A percentile compares a stretch with the other conserved stretches of the same genome.
Evolutionary conservation across 2,113 vertebrate species (phyloP).

Genomic region (Hyaena hyaena): DNA sequence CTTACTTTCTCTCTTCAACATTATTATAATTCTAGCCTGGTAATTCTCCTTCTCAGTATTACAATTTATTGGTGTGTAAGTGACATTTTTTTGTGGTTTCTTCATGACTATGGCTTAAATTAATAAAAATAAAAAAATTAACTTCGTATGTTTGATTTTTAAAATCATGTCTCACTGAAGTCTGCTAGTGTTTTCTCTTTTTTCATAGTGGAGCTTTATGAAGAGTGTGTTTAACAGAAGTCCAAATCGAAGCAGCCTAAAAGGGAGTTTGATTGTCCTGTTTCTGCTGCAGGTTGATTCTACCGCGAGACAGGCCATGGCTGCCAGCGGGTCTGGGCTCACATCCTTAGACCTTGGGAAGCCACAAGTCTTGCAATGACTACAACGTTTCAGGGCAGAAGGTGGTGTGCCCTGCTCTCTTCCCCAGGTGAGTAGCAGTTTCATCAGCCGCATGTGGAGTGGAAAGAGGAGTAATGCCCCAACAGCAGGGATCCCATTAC

Average conservation of each 20-base stretch:
- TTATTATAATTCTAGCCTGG: background rate
- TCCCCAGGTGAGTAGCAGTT: background rate
- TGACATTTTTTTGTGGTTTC: background rate
- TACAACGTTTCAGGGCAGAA: background rate
- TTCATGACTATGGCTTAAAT: background rate
- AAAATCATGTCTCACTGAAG: background rate
- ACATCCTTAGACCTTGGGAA: background rate
- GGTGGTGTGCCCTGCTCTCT: background rate
- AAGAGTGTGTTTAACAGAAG: background rate
- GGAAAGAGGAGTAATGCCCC: background rate
- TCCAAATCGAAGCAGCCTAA: background rate
- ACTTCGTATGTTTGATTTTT: background rate
- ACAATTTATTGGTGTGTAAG: background rate
- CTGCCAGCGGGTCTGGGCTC: background rate
- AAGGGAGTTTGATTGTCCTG: background rate
- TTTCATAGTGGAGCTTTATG: background rate
- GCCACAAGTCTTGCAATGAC: background rate
- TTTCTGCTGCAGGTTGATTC: background rate
- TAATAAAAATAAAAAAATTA: background rate
- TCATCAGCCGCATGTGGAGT: background rate
- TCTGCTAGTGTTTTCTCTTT: conserved; percentile 12
- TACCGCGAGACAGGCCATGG: no score
- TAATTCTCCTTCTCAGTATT: background rate
- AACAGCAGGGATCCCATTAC: no score
- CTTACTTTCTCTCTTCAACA: background rate